These are phyloP conservation scores for Tyrophagus putrescentiae DNA, from an alignment of 1,140 invertebrate genomes.

Conservation along the genomic window DNA sequence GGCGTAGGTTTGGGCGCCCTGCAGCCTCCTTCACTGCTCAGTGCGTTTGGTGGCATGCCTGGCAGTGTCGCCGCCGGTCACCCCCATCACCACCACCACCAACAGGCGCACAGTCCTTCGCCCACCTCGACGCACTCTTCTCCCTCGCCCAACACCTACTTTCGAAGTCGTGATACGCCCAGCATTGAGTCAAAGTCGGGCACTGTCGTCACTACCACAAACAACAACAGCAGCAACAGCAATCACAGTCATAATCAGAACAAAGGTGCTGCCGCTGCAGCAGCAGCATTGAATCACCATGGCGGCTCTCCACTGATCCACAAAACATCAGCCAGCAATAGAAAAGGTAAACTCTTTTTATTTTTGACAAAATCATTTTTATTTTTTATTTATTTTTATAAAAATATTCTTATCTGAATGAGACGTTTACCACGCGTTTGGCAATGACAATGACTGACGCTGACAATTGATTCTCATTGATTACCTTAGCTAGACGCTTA, in stretches of 20 bases:
- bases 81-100: background rate
- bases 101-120: background rate
- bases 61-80: background rate
- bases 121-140: conserved; percentile 2
- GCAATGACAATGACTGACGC: no score
- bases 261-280: no score
- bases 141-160: conserved; percentile 1
- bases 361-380: no score
- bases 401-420: no score
- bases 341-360: conserved; percentile 9
- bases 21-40: background rate
- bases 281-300: no score
- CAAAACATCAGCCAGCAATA: no score
- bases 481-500: no score
- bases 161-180: conserved; percentile 4
- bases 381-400: no score
- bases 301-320: no score
- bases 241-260: no score
- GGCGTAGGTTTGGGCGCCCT: background rate
- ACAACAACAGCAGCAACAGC: background rate
- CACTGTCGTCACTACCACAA: background rate
- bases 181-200: background rate
- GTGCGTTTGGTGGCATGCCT: background rate
- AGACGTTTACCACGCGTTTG: no score
- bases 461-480: no score